Evolutionary conservation across 2,113 vertebrate genomes (phyloP), one percentile per base, ranked within the genome.

Genomic region (Salvelinus alpinus): DNA sequence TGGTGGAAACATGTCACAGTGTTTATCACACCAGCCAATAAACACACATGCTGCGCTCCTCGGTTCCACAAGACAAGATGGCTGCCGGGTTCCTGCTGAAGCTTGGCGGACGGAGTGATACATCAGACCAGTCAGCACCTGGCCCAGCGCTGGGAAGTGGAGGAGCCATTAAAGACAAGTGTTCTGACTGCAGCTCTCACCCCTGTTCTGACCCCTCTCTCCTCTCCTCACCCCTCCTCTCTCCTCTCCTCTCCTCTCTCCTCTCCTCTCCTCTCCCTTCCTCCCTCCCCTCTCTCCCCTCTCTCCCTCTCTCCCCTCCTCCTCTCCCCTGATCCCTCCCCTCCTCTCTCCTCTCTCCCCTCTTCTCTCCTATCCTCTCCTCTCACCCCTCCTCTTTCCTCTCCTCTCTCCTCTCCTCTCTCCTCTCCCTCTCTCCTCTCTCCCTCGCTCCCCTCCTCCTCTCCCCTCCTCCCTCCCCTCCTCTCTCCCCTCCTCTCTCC

Each of bases 1-100:
- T 47, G 57, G 38, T 65, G 76, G 78, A 78, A 79, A 34, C 77
- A 60, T 67, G 76, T 70, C 75, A 76, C 71, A 60, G 18, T 82
- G 80, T 83, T 86, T 85, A 82, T 81, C 72, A 74, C 82, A 77
- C 87, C 86, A 86, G 85, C 76, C 85, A 82, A 84, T 79, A 80
- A 48, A 78, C 80, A 67, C 47, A 78, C 78, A 60, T 18, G 31
- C 6, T 57, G 18, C 12, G 48, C 48, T 54, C 1, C 14, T 54
- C 48, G 3, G 48, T 4, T 47, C 9, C 60, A 44, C n/a, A 60
- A 6, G n/a, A 72, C 31, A 64, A 70, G 70, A 70, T 12, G 29
- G 9, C 29, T 12, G 74, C 27, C 7, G 29, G 1, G 8, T 44
- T 44, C 38, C 13, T 57, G 70, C 14, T 14, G 29, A 14, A 31